Evolutionary conservation across 2,113 vertebrate genomes (phyloP).

Genomic region (Crotalus helleri): DNA sequence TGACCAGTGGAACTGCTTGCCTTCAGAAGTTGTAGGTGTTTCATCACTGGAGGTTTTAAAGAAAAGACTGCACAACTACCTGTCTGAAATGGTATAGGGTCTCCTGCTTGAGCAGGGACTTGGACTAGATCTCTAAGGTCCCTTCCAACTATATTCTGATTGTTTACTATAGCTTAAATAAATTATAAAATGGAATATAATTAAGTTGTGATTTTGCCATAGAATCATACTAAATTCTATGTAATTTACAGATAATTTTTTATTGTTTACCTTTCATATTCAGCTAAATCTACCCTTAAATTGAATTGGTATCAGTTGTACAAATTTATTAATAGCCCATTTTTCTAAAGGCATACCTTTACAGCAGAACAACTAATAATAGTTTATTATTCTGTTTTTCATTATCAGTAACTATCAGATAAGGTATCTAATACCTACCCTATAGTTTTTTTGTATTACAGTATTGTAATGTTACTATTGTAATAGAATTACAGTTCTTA

Average conservation of each 20-base stretch:
- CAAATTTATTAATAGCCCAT: not conserved
- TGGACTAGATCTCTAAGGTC: no score
- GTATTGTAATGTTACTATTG: not conserved
- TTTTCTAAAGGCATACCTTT: not conserved
- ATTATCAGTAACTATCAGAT: not conserved
- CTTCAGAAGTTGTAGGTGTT: no score
- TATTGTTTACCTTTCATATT: constrained; percentile 20
- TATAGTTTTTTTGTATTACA: not conserved
- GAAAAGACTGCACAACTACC: no score
- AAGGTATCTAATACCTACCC: not conserved
- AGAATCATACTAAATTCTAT: not conserved
- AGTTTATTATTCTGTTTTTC: not conserved
- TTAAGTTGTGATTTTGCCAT: not conserved
- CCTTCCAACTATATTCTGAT: no score
- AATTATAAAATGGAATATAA: not conserved
- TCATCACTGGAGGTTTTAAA: no score
- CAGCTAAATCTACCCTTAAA: not conserved
- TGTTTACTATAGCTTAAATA: not conserved
- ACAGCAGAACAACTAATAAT: not conserved
- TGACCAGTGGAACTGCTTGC: no score
- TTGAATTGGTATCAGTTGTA: not conserved
- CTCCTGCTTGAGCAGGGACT: no score
- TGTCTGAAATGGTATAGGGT: no score
- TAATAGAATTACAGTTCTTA: not conserved
- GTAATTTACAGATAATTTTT: not conserved